These are phyloP conservation scores for Nesometra sesokonis DNA, from an alignment of 35 echinoderm and acorn worm species.

Conservation along the genomic window DNA sequence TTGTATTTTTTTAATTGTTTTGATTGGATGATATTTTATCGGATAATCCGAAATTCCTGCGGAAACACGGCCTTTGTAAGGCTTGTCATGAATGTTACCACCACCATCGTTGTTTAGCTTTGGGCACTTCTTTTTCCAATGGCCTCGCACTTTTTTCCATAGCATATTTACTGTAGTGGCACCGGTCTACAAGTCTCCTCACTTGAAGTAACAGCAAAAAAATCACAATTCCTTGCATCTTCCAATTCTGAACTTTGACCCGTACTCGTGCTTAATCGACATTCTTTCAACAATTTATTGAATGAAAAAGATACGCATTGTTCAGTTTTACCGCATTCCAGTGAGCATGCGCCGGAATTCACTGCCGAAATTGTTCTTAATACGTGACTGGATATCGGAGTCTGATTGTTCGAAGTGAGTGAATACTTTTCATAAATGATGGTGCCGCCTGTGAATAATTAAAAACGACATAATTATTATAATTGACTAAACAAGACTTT, in stretches of 20 bases:
- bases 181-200: background rate
- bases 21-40: too few relatives aligned
- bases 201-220: background rate
- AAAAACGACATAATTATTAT: too few relatives aligned
- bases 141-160: too few relatives aligned
- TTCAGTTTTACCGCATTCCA: background rate
- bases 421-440: background rate
- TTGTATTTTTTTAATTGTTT: too few relatives aligned
- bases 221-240: background rate
- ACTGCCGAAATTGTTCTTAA: background rate
- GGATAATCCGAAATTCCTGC: too few relatives aligned
- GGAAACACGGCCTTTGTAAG: too few relatives aligned
- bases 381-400: background rate
- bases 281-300: background rate
- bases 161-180: too few relatives aligned
- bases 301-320: background rate
- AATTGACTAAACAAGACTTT: too few relatives aligned
- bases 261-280: background rate
- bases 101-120: too few relatives aligned
- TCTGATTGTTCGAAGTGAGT: background rate
- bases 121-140: too few relatives aligned
- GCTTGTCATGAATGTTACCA: too few relatives aligned
- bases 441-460: background rate
- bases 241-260: background rate
- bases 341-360: background rate